phyloP scores from a whole-genome alignment of 1,140 invertebrate genomes.

The Procambarus virginalis region DNA sequence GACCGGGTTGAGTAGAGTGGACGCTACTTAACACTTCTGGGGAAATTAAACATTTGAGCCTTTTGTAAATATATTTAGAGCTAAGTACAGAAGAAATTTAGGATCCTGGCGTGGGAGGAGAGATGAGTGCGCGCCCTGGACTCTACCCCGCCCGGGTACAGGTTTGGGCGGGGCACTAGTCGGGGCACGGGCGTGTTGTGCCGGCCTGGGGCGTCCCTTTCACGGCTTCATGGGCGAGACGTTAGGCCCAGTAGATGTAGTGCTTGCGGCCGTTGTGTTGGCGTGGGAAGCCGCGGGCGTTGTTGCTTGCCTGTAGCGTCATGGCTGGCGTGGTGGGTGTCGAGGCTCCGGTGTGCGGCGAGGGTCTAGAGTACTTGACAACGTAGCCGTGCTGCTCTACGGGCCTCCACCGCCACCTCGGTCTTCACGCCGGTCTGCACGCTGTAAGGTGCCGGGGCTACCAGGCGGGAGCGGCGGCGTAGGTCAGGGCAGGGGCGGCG shows the following conservation, averaged over 20 bases:
- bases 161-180: constrained; percentile 19
- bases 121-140: background rate
- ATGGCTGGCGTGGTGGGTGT: constrained; percentile 21
- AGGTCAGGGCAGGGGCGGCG: background rate
- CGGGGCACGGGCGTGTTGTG: background rate
- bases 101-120: constrained; percentile 14
- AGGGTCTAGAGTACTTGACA: constrained; percentile 41
- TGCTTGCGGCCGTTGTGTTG: background rate
- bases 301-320: background rate
- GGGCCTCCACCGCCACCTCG: constrained; percentile 26
- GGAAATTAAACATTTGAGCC: too few species aligned
- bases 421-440: constrained; percentile 14
- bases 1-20: too few species aligned
- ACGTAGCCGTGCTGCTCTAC: constrained; percentile 53
- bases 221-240: background rate
- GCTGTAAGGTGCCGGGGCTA: constrained; percentile 24
- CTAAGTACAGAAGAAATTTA: background rate
- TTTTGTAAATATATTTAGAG: constrained; percentile 20
- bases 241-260: background rate
- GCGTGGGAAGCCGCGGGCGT: background rate
- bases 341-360: background rate
- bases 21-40: too few species aligned
- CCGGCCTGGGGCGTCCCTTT: background rate
- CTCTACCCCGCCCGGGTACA: constrained; percentile 12
- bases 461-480: constrained; percentile 8